Evolutionary conservation across 2,888 invertebrate genomes (phyloP).

Genomic region (Drosophila infuscata): DNA sequence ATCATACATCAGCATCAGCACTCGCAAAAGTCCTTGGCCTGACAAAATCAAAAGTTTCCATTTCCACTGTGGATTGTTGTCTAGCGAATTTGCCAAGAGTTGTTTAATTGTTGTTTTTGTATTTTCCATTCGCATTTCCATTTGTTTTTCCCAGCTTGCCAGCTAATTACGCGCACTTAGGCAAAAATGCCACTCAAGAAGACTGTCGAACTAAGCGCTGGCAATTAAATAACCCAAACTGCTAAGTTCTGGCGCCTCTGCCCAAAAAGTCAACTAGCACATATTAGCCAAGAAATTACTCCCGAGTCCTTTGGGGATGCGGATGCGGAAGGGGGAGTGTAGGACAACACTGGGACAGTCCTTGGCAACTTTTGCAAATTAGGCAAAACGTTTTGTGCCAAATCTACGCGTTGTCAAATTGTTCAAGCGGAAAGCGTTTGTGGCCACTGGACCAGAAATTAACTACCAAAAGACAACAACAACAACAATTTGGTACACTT

Average conservation of each 20-base stretch:
- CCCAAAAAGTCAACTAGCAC: conserved; percentile 56
- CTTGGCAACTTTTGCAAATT: conserved; percentile 73
- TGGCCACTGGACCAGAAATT: conserved; percentile 26
- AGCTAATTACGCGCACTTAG: conserved; percentile 77
- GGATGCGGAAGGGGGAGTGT: not conserved
- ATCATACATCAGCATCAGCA: conserved; percentile 60
- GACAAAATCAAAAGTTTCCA: conserved; percentile 48
- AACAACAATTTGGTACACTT: conserved; percentile 40
- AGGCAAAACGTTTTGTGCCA: conserved; percentile 79
- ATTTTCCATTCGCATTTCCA: not conserved
- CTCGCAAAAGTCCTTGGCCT: conserved; percentile 44
- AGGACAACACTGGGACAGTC: conserved; percentile 1
- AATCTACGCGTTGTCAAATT: conserved; percentile 78
- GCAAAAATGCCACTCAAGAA: conserved; percentile 42
- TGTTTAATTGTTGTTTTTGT: no score
- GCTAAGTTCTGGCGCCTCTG: conserved; percentile 42
- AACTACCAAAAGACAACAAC: conserved; percentile 20
- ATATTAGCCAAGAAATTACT: conserved; percentile 69
- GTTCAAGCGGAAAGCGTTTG: conserved; percentile 73
- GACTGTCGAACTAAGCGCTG: conserved; percentile 61
- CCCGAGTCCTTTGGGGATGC: not conserved
- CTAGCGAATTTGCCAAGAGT: conserved; percentile 59
- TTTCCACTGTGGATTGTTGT: not conserved
- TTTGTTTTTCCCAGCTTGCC: conserved; percentile 22
- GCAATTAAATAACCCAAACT: conserved; percentile 72